Base-by-base conservation (phyloP, 2,797 vertebrate genomes). In the Clarias pachynema region DNA sequence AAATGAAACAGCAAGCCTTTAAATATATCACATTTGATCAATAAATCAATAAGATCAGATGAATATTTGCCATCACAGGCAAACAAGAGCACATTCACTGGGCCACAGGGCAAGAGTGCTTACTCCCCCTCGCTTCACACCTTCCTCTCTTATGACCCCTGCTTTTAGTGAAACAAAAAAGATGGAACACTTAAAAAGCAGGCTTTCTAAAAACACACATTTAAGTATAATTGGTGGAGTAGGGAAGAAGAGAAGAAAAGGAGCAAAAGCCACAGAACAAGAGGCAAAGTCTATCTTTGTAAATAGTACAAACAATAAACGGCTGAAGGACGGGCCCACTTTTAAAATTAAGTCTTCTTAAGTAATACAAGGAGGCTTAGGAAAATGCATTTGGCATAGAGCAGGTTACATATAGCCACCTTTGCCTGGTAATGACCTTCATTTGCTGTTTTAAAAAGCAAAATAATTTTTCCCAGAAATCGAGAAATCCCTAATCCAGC, bases 21-120 rank as follows among this genome's bases (percentile, higher is more conserved):
- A 87, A 88, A 93, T 91, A 93, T 93, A 94, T 95, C 93, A 93
- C 94, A 93, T 90, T 86, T 85, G 90, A 94, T 94, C 94, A 93
- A 94, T 95, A 94, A 94, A 94, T 93, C 93, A 93, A 93, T 94
- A 90, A 90, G 88, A 92, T 93, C 90, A 91, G 92, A 94, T 93
- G 93, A 94, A 92, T 92, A 90, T 72, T 68, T 90, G 90, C 91
- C 91, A 89, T 93, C 89, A 86, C 85, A 85, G 91, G 16, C 88
- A 89, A 89, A 88, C 88, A 92, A 92, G 81, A 78, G 88, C 93
- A 94, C 92, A 93, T 93, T 93, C 93, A 94, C 91, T 84, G 86
- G 88, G 86, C 90, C 91, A 79, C 16, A 59, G 91, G 92, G 93
- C 89, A 85, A 84, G 70, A 66, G 77, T 81, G 59, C 10, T 37